Evolutionary conservation across 2,797 vertebrate species (phyloP).

Genomic region (Phalloptychus januarius): DNA sequence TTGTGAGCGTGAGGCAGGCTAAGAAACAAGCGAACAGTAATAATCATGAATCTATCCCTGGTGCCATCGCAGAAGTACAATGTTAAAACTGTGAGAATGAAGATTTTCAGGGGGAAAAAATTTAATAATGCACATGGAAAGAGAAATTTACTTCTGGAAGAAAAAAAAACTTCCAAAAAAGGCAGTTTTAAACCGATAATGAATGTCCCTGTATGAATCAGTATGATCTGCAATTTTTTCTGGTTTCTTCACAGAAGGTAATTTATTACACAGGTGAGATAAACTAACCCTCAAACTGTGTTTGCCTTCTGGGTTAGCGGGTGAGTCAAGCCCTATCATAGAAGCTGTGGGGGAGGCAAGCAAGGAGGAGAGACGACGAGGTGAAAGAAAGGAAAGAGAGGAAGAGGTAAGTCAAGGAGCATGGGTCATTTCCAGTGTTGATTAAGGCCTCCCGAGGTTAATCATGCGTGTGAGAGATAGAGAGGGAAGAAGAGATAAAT

Average conservation of each 20-base stretch:
- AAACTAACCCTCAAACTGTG: slow-evolving; percentile 30
- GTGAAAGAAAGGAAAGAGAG: slow-evolving; percentile 50
- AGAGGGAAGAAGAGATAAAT: slow-evolving; percentile 63
- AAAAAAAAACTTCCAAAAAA: neutral
- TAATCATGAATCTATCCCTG: slow-evolving; percentile 69
- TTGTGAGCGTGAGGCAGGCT: slow-evolving; percentile 13
- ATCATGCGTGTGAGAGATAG: slow-evolving; percentile 75
- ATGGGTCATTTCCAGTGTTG: slow-evolving; percentile 81
- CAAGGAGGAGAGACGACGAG: slow-evolving; percentile 50
- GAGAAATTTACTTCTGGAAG: slow-evolving; percentile 9
- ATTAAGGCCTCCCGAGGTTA: slow-evolving; percentile 83
- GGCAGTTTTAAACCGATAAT: slow-evolving; percentile 10
- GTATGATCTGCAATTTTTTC: neutral
- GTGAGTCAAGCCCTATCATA: slow-evolving; percentile 35
- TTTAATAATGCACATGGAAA: slow-evolving; percentile 46
- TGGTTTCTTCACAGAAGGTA: slow-evolving; percentile 16
- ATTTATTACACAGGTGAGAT: slow-evolving; percentile 40
- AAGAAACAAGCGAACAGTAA: slow-evolving; percentile 54
- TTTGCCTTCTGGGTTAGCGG: slow-evolving; percentile 31
- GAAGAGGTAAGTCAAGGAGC: slow-evolving; percentile 70
- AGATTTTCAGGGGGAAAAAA: slow-evolving; percentile 73
- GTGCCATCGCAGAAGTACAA: slow-evolving; percentile 43
- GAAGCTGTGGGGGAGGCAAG: slow-evolving; percentile 28
- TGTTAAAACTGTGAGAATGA: slow-evolving; percentile 77
- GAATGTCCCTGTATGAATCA: slow-evolving; percentile 10